These are phyloP conservation scores for Piezodorus guildinii DNA, from an alignment of 1,140 invertebrate species.

Conservation along the genomic window DNA sequence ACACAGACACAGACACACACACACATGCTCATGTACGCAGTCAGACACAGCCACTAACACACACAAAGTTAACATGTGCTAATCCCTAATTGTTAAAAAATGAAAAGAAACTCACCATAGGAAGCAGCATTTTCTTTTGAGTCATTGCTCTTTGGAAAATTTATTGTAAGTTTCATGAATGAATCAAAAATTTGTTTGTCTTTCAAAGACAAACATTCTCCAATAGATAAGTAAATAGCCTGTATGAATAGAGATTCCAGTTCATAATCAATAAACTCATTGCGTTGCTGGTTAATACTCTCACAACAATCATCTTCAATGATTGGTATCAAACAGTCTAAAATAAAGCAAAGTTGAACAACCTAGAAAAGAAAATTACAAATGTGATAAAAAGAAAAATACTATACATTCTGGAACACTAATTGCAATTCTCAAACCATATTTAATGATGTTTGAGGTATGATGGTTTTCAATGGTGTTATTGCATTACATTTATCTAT, in stretches of 20 bases:
- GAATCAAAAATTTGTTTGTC: constrained; percentile 59
- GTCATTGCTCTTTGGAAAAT: constrained; percentile 54
- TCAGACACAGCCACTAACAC: too few species aligned
- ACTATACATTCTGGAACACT: not conserved
- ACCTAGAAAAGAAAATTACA: constrained; percentile 40
- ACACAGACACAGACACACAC: too few species aligned
- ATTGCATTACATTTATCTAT: not conserved
- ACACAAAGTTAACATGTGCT: too few species aligned
- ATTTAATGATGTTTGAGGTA: constrained; percentile 72
- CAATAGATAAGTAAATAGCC: constrained; percentile 71
- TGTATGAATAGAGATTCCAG: constrained; percentile 63
- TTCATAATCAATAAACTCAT: constrained; percentile 24
- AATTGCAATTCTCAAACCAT: constrained; percentile 46
- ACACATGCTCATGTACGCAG: too few species aligned
- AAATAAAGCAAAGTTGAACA: constrained; percentile 66
- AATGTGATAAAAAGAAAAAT: not conserved
- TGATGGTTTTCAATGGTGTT: constrained; percentile 61
- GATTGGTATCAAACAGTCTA: constrained; percentile 37
- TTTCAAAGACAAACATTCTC: constrained; percentile 58
- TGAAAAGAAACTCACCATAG: constrained; percentile 37
- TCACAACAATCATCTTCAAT: constrained; percentile 36
- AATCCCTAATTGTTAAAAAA: too few species aligned
- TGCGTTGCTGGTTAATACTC: too few species aligned
- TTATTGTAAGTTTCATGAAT: constrained; percentile 41
- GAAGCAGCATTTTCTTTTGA: constrained; percentile 47